A percentile compares a stretch with the other conserved stretches of the same genome.
Conservation (phyloP, 2,888 invertebrate genomes). For the Acanthoscelides obtectus region DNA sequence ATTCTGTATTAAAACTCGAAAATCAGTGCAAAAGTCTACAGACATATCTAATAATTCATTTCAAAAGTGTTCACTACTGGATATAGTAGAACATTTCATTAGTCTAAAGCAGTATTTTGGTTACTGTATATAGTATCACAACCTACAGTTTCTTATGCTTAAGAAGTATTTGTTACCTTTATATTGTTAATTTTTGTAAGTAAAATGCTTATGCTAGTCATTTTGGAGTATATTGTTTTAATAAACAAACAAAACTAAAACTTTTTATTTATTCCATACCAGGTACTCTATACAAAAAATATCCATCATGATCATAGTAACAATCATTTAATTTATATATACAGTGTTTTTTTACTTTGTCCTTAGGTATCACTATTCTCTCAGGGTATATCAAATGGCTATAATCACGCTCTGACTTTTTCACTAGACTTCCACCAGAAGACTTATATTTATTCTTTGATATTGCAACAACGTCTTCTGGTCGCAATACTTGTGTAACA, state of each 20-base stretch:
- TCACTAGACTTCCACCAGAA: conserved; percentile 17
- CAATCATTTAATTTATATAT: conserved; percentile 74
- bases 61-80: not conserved
- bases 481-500: conserved; percentile 8
- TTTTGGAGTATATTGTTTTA: conserved; percentile 35
- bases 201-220: conserved; percentile 37
- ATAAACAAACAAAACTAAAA: conserved; percentile 24
- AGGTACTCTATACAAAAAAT: conserved; percentile 73
- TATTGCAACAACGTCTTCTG: conserved; percentile 17
- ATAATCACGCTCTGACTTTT: conserved; percentile 26
- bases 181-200: conserved; percentile 10
- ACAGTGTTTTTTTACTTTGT: conserved; percentile 57
- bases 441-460: conserved; percentile 23
- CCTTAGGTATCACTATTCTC: conserved; percentile 65
- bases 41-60: not conserved
- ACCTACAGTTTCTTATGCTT: not conserved
- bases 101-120: not conserved
- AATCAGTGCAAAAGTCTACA: too few relatives aligned
- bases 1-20: not conserved
- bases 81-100: not conserved
- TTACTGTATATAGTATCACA: too few relatives aligned
- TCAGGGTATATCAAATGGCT: conserved; percentile 51
- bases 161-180: conserved; percentile 27
- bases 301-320: conserved; percentile 76
- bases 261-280: conserved; percentile 50